These are phyloP conservation scores for Dasypolia templi DNA, from an alignment of 2,888 invertebrate species.

Conservation along the genomic window DNA sequence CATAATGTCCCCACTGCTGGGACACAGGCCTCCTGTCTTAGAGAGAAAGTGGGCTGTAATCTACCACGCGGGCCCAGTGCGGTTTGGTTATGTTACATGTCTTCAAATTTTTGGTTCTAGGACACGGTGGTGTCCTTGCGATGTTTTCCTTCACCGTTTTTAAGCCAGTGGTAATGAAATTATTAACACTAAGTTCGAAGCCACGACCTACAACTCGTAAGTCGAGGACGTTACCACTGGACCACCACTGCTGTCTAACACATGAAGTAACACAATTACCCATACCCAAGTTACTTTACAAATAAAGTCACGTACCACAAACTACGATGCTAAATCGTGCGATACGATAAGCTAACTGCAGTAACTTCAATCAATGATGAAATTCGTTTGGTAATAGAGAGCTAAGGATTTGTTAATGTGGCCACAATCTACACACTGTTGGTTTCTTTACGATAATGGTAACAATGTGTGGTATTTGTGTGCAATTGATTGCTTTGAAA, in stretches of 20 bases:
- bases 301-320: slow-evolving; percentile 24
- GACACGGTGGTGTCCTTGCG: neutral
- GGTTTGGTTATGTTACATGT: neutral
- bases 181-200: neutral
- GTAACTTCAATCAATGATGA: slow-evolving; percentile 39
- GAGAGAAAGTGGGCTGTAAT: neutral
- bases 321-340: slow-evolving; percentile 27
- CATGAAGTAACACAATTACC: neutral
- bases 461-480: slow-evolving; percentile 30
- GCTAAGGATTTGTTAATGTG: slow-evolving; percentile 37
- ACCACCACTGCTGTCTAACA: neutral
- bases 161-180: neutral
- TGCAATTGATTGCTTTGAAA: slow-evolving; percentile 12
- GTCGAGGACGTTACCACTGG: neutral
- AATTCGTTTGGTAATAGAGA: slow-evolving; percentile 44
- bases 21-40: neutral
- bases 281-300: neutral
- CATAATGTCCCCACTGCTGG: neutral
- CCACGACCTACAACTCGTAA: neutral
- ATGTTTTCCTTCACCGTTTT: neutral
- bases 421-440: slow-evolving; percentile 18
- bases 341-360: slow-evolving; percentile 24
- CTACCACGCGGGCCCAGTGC: neutral
- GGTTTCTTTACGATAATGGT: slow-evolving; percentile 42
- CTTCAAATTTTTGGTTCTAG: neutral